Percentiles rank a stretch among this genome's conserved stretches.
These are phyloP conservation scores for Campaea margaritaria DNA, from an alignment of 2,888 invertebrate genomes.

Conservation along the genomic window DNA sequence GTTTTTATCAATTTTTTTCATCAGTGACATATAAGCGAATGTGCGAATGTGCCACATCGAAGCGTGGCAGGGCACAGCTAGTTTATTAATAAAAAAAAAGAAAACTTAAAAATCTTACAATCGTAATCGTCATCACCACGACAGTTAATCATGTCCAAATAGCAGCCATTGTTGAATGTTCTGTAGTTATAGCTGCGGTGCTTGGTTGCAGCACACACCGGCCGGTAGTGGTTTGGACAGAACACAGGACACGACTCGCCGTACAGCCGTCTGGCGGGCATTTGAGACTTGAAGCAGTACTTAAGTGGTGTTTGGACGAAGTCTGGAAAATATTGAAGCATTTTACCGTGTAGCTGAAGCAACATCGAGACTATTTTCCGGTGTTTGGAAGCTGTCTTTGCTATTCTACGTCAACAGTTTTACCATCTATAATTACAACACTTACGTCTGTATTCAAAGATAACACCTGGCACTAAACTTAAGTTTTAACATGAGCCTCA, in stretches of 20 bases:
- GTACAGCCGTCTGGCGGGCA: slow-evolving; percentile 51
- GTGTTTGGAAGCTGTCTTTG: too few species aligned
- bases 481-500: too few species aligned
- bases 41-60: too few species aligned
- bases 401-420: too few species aligned
- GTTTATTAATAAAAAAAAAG: too few species aligned
- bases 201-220: slow-evolving; percentile 68
- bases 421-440: too few species aligned
- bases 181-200: slow-evolving; percentile 60
- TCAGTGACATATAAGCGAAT: too few species aligned
- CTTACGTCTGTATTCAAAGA: too few species aligned
- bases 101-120: slow-evolving; percentile 32
- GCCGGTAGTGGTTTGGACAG: slow-evolving; percentile 70
- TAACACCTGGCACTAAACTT: too few species aligned
- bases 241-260: slow-evolving; percentile 73
- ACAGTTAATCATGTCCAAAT: slow-evolving; percentile 75
- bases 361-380: too few species aligned
- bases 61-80: too few species aligned
- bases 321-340: slow-evolving; percentile 47
- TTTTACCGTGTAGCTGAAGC: not conserved
- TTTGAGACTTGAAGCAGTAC: slow-evolving; percentile 62
- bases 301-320: slow-evolving; percentile 54
- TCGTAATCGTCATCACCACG: slow-evolving; percentile 65
- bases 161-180: slow-evolving; percentile 70
- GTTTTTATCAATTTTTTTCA: too few species aligned